Base-by-base conservation (phyloP, 2,797 vertebrate genomes). In the Gymnothorax reevesii region DNA sequence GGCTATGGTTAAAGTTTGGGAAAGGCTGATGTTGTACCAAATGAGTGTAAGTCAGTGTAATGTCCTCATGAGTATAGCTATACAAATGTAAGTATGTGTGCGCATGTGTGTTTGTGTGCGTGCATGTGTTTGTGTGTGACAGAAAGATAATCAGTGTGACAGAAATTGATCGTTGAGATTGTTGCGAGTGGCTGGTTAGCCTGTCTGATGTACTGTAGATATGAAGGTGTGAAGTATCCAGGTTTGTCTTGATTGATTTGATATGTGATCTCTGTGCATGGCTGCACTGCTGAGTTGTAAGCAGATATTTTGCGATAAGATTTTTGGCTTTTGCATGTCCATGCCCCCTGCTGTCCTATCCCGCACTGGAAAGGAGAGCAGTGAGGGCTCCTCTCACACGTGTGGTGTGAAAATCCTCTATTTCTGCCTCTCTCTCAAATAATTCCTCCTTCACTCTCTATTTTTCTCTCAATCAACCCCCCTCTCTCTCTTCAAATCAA, bases 121-220 rank as follows among this genome's bases (percentile, higher is more conserved):
- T 73, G 12, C 17, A 17, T 33, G 8, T 33, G 15, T 52, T 8
- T 27, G 66, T 17, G 13, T 6, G 27, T 62, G 59, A 64, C 2
- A 7, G 57, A 42, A 84, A 64, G 2, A n/a, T 25, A 42, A 84
- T 52, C 80, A 86, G 86, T 49, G 69, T 54, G 77, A 25, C 54
- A 55, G 25, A 55, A 80, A 60, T 42, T 7, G 82, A 83, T 57
- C 17, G n/a, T 13, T 27, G 33, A 83, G 82, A 83, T 83, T 59
- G 27, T 42, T 33, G 27, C 77, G 52, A 80, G 77, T 55, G 52
- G 52, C 77, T 20, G n/a, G 62, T 57, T 42, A 60, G 57, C 27
- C 7, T 62, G 25, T 59, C 57, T 60, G 33, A 42, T 42, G 15
- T 83, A 33, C 59, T 60, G 10, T 17, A 83, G 82, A 83, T 83